Conservation (phyloP, 2,888 invertebrate species). For the Furcula furcula region DNA sequence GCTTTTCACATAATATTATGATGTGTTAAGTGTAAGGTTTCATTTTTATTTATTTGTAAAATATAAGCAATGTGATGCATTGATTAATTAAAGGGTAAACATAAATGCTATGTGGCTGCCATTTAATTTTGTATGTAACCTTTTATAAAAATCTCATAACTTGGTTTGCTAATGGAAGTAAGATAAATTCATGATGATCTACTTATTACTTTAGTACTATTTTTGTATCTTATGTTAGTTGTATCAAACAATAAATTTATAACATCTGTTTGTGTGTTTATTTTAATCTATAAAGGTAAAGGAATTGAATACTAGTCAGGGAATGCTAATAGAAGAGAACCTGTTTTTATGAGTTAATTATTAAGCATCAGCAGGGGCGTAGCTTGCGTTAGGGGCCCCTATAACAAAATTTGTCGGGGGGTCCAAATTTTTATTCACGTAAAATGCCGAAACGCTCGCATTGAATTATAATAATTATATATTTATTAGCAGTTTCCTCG, state of each 20-base stretch:
- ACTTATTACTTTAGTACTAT: constrained; percentile 64
- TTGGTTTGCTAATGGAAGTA: constrained; percentile 32
- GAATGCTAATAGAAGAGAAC: too few relatives aligned
- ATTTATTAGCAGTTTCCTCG: too few relatives aligned
- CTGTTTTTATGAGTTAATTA: too few relatives aligned
- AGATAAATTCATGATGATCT: constrained; percentile 42
- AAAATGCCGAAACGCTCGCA: too few relatives aligned
- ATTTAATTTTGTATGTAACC: constrained; percentile 9
- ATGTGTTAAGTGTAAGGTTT: constrained; percentile 36
- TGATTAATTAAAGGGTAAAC: constrained; percentile 17
- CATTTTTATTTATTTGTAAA: constrained; percentile 42
- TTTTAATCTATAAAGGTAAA: too few relatives aligned
- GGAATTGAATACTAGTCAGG: too few relatives aligned
- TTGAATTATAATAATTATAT: too few relatives aligned
- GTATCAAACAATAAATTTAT: constrained; percentile 59
- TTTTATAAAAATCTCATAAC: constrained; percentile 33
- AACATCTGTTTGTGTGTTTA: background rate
- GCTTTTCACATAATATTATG: constrained; percentile 37
- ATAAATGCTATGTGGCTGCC: constrained; percentile 12
- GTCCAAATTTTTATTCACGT: too few relatives aligned
- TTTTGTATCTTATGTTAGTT: constrained; percentile 73
- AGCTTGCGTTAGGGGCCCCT: too few relatives aligned
- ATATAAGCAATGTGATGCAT: constrained; percentile 34
- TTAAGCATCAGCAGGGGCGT: too few relatives aligned
- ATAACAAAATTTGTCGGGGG: too few relatives aligned